These are phyloP conservation scores for Actenoides lindsayi DNA, from an alignment of 2,113 vertebrate genomes.

Conservation along the genomic window DNA sequence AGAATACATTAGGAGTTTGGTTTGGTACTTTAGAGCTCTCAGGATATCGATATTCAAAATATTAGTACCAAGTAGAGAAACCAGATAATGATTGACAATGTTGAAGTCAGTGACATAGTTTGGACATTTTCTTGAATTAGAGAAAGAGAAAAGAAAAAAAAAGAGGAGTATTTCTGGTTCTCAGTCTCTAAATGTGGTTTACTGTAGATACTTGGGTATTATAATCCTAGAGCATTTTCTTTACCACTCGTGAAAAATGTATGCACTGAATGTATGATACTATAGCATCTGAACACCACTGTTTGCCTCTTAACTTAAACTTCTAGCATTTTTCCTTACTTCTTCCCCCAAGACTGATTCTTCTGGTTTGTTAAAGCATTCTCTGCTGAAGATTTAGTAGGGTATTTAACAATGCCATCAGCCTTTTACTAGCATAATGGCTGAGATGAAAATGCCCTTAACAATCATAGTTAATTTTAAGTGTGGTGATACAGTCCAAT, in stretches of 20 bases:
- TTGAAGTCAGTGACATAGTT: background rate
- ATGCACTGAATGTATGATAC: background rate
- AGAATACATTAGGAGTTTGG: background rate
- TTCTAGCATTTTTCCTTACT: background rate
- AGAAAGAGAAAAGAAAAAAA: background rate
- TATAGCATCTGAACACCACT: background rate
- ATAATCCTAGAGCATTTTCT: background rate
- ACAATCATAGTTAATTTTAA: background rate
- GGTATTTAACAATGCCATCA: background rate
- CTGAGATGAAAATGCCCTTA: background rate
- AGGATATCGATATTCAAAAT: background rate
- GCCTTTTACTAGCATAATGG: background rate
- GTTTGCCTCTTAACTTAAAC: background rate
- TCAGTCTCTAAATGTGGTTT: background rate
- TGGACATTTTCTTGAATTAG: background rate
- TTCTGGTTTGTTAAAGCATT: background rate
- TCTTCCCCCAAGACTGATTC: background rate
- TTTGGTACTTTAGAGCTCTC: background rate
- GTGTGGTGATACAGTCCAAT: background rate
- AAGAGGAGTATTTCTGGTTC: background rate
- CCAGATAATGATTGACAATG: background rate
- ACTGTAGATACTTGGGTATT: background rate
- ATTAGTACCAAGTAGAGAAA: background rate
- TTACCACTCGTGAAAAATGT: background rate
- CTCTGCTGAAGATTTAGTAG: background rate